Conservation (phyloP, 2,113 vertebrate species). For the Petrocephalus microphthalmus region DNA sequence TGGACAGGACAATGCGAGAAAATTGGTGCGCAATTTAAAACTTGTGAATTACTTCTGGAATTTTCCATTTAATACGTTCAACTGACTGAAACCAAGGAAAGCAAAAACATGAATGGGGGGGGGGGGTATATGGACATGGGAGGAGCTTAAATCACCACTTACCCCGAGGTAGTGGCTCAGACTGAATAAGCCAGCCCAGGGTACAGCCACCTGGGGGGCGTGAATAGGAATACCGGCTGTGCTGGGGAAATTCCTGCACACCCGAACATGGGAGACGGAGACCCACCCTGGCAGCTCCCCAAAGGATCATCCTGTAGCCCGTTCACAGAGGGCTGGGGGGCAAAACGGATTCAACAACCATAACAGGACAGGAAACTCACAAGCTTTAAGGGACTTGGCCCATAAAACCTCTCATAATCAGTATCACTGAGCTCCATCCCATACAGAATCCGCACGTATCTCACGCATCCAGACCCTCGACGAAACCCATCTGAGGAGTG, state of each 20-base stretch:
- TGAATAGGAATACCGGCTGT: neutral
- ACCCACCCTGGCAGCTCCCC: neutral
- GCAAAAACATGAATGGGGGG: too few species aligned
- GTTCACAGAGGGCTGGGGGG: neutral
- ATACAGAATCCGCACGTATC: neutral
- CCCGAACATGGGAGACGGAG: neutral
- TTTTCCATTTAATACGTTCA: too few species aligned
- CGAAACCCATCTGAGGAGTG: neutral
- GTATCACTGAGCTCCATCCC: neutral
- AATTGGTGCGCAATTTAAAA: too few species aligned
- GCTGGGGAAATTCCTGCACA: neutral
- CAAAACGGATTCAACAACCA: neutral
- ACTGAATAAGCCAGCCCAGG: neutral
- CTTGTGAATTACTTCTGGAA: too few species aligned
- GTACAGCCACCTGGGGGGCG: neutral
- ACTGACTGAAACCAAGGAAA: too few species aligned
- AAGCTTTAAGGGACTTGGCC: neutral
- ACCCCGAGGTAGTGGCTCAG: neutral
- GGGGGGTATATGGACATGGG: neutral
- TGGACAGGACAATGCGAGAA: neutral
- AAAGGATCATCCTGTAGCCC: neutral
- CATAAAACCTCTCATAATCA: neutral
- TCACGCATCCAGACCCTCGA: neutral
- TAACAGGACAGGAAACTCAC: neutral
- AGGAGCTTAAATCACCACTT: neutral